Conservation (phyloP, 2,888 invertebrate genomes). For the Ferrisia virgata region DNA sequence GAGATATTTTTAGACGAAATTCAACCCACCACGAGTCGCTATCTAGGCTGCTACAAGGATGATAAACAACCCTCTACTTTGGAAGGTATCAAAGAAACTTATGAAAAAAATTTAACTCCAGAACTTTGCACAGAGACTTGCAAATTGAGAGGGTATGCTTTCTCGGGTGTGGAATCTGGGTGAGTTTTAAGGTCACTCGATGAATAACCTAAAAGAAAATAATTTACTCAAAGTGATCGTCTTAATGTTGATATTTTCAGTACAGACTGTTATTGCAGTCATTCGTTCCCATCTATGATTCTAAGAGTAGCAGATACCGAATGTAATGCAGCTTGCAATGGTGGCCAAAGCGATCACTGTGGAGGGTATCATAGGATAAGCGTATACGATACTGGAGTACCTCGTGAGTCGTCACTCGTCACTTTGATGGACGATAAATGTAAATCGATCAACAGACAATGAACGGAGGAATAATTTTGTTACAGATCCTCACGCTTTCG, state of each 20-base stretch:
- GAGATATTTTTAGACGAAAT: neutral
- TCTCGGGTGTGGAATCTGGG: neutral
- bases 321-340: neutral
- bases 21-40: neutral
- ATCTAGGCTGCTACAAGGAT: neutral
- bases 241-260: neutral
- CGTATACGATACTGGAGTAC: neutral
- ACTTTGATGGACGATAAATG: neutral
- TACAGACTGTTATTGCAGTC: constrained; percentile 48
- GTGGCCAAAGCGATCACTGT: neutral
- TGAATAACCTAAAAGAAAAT: too few species aligned
- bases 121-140: neutral
- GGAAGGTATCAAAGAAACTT: neutral
- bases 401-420: neutral
- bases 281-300: neutral
- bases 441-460: neutral
- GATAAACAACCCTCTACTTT: neutral
- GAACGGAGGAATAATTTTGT: neutral
- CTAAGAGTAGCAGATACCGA: neutral
- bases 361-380: neutral
- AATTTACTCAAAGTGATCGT: neutral
- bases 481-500: neutral
- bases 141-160: neutral
- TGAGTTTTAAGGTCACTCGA: too few species aligned
- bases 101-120: neutral